Conservation (phyloP, 2,797 vertebrate species). For the Merluccius polli region DNA sequence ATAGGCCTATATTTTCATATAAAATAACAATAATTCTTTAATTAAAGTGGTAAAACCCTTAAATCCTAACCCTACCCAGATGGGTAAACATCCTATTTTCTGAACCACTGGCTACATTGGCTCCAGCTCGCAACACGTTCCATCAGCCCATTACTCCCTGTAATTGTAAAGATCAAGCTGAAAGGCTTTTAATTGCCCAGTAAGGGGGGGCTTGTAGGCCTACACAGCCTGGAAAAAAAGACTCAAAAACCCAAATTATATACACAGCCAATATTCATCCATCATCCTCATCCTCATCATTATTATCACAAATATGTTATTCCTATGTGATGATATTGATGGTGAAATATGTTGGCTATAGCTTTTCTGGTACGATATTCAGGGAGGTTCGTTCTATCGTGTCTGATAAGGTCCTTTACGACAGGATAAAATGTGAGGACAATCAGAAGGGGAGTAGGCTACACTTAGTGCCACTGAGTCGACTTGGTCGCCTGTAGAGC, state of each 20-base stretch:
- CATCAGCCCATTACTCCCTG: not conserved
- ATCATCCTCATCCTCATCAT: not conserved
- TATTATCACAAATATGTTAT: not conserved
- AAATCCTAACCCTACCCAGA: not conserved
- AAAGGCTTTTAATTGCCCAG: conserved; percentile 4
- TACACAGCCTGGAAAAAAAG: not conserved
- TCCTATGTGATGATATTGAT: not conserved
- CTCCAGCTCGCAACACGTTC: not conserved
- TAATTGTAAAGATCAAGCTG: not conserved
- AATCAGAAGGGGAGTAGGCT: not conserved
- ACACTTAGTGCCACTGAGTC: not conserved
- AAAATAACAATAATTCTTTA: not conserved
- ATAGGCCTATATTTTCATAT: not conserved
- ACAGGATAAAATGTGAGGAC: not conserved
- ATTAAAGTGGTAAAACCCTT: not conserved
- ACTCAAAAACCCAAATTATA: not conserved
- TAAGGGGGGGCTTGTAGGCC: not conserved
- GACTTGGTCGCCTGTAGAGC: conserved; percentile 2
- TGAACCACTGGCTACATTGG: not conserved
- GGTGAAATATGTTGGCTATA: not conserved
- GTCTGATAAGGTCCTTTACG: not conserved
- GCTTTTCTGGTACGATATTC: not conserved
- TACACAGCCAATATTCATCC: not conserved
- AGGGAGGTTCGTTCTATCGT: not conserved
- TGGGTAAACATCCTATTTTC: conserved; percentile 6